A percentile compares a stretch with the other conserved stretches of the same genome.
Conservation (phyloP, 2,113 vertebrate genomes). For the Microcebus lehilahytsara region DNA sequence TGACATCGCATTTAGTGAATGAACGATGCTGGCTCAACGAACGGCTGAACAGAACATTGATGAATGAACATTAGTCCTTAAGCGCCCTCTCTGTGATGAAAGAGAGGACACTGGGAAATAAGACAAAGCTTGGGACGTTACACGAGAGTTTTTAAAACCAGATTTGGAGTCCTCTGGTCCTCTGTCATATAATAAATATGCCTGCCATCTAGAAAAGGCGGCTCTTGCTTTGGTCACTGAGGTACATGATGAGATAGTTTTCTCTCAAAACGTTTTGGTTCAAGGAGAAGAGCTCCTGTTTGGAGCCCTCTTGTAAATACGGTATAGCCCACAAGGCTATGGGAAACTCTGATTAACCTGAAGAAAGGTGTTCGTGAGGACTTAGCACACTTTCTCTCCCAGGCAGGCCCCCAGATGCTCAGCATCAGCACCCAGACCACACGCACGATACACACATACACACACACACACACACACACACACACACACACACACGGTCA, state of each 20-base stretch:
- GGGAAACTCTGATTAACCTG: neutral
- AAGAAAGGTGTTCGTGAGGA: too few relatives aligned
- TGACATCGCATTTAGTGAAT: neutral
- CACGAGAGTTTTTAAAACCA: neutral
- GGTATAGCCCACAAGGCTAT: rapidly evolving
- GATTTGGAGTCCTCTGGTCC: neutral
- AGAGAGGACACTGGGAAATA: neutral
- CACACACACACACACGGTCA: neutral
- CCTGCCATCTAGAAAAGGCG: neutral
- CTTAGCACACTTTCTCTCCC: neutral
- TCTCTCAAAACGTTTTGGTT: neutral
- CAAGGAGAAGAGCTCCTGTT: neutral
- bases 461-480: neutral
- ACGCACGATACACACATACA: neutral
- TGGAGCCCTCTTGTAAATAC: neutral
- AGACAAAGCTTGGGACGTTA: neutral
- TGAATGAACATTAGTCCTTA: too few relatives aligned
- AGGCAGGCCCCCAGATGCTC: too few relatives aligned
- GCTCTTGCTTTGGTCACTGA: neutral
- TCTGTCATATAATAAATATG: neutral
- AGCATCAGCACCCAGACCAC: neutral
- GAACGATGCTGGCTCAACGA: neutral
- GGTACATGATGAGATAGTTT: neutral
- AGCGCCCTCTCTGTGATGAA: neutral
- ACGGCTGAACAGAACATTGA: neutral